Conservation (phyloP, 1,140 invertebrate species). For the Trissolcus basalis region DNA sequence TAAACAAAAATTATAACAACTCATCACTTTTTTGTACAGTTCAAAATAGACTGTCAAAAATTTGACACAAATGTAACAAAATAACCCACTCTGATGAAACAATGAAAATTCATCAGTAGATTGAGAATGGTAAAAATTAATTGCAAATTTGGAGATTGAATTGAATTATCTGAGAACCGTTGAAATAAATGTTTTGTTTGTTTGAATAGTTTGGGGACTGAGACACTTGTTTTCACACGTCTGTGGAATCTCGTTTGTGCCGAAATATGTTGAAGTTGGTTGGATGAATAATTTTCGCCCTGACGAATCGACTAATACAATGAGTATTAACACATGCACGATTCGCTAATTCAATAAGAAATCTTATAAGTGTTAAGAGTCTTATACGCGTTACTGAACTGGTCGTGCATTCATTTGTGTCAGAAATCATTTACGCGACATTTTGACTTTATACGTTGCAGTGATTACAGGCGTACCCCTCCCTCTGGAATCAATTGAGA, state of each 20-base stretch:
- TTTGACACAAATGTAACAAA: too few relatives aligned
- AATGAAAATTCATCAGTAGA: too few relatives aligned
- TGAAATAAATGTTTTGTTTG: too few relatives aligned
- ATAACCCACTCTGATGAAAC: too few relatives aligned
- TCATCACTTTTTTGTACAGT: background rate
- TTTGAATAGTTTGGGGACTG: too few relatives aligned
- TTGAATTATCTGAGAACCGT: too few relatives aligned
- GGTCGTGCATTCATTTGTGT: slow-evolving; percentile 45
- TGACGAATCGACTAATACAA: slow-evolving; percentile 34
- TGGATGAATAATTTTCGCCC: slow-evolving; percentile 18
- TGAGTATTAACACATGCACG: slow-evolving; percentile 24
- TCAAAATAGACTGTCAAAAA: too few relatives aligned
- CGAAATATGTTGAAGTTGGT: too few relatives aligned
- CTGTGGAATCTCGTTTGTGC: background rate
- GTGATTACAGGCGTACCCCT: too few relatives aligned
- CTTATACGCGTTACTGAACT: slow-evolving; percentile 38
- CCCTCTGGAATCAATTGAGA: too few relatives aligned
- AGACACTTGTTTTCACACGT: background rate
- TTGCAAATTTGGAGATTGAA: too few relatives aligned
- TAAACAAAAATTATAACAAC: slow-evolving; percentile 5
- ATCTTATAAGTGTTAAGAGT: slow-evolving; percentile 47
- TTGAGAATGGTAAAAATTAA: too few relatives aligned
- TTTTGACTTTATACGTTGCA: background rate
- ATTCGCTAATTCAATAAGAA: slow-evolving; percentile 36
- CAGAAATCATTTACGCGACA: slow-evolving; percentile 40